Evolutionary conservation across 1,140 invertebrate genomes (phyloP), one percentile per base, ranked within the genome.

Genomic region (Lucilia cuprina): DNA sequence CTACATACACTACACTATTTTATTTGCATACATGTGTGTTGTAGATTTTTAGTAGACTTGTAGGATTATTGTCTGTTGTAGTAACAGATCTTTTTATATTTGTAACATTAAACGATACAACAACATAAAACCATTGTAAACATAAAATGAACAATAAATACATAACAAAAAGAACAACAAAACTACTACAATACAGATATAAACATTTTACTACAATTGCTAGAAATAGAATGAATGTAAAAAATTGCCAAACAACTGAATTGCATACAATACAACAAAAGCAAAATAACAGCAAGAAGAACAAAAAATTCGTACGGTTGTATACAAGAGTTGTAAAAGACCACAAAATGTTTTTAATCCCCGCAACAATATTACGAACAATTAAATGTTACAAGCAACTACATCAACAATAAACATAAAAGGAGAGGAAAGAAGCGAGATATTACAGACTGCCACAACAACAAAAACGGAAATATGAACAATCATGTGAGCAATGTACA

Each of bases 351-450:
- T 74, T 70, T 74, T 70, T 74, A 83, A 70, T 70, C 82, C 50
- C 65, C 34, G 41, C 50, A 83, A 83, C 82, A 83, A 65, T 70
- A 74, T 70, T 65, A 70, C 50, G 82, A 74, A 83, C 82, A 83
- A 74, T 70, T 74, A 83, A 74, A 83, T 80, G 82, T 70, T 65
- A 83, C 82, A 83, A 25, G 60, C 82, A 77, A 55, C 49, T 60
- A 83, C 21, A 55, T 35, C 50, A 83, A 83, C 82, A 60, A 78
- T 35, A 78, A 75, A 30, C 7, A 77, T n/a, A 41, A 49, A 49
- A 41, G 14, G 8, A 25, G 13, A 60, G 13, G 55, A 7, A 17
- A 17, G 5, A 60, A 17, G 2, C 13, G 14, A n/a, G 50, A 55
- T 55, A 55, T 12, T n/a, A 55, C 12, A 55, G 50, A 13, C 50